Evolutionary conservation across 1,140 invertebrate species (phyloP), one percentile per base, ranked within the genome.

Genomic region (Drosophila kurseongensis): DNA sequence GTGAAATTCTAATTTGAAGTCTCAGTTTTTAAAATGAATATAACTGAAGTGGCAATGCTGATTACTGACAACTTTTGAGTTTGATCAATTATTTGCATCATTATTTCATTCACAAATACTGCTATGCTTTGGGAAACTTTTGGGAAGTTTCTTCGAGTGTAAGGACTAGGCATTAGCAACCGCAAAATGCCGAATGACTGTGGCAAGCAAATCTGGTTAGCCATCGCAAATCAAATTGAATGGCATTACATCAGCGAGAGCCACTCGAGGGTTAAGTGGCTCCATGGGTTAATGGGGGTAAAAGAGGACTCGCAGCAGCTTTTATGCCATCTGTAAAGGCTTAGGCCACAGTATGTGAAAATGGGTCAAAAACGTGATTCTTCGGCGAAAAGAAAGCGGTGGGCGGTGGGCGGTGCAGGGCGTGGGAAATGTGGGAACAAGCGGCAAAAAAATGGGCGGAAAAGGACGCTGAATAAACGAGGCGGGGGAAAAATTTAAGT

Each of bases 321-420:
- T 72, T 71, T 23, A 14, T 71, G 68, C 63, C 63, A 66, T 61
- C 63, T 66, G 36, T 50, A 62, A 35, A 5, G 62, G 62, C 67
- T 48, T 50, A 40, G 27, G 44, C 42, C 10, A 47, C 52, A 71
- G 52, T 29, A 72, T 72, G 68, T 71, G 66, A 72, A 72, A 72
- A 72, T 72, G 68, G 68, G 68, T 72, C 68, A 72, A 72, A 72
- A 72, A 72, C 68, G 68, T 72, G 68, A 72, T 66, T 72, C 68
- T 72, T 72, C 42, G 48, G 52, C 66, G 52, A 50, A 42, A 58
- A 68, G 47, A 54, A 68, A n/a, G 32, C 50, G 32, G 44, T 13
- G 32, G 40, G 36, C 10, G 56, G 18, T 23, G 18, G 23, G 14
- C 13, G 45, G 23, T 4, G 23, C 47, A 14, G 55, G 40, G 40